Evolutionary conservation across 2,113 vertebrate genomes (phyloP), one percentile per base, ranked within the genome.

Genomic region (Sebastes fasciatus): DNA sequence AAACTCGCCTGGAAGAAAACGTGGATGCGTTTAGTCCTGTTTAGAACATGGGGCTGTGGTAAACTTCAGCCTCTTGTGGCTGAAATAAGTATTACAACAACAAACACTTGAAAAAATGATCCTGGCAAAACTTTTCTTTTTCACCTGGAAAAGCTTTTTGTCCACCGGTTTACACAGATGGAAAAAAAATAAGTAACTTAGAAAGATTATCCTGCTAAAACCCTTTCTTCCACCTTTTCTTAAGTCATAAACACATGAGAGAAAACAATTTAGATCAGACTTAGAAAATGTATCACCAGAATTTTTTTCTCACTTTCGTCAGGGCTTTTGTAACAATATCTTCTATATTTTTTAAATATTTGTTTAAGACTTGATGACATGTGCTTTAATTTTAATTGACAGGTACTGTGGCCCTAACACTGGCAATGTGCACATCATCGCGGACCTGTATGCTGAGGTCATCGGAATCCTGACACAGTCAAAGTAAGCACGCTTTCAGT

Each of bases 341-440:
- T 63, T 54, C n/a, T 8, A 45, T 9, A 17, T 2, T 34, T 34
- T 34, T 34, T 14, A 57, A 21, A 19, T 8, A 2, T 42, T 21
- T 73, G 21, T 74, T 49, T 23, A 55, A 80, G 21, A 57, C 21
- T 61, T 42, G 5, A 45, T 75, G 23, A 6, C 8, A 34, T 34
- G 17, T 65, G 9, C 45, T 68, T 84, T 58, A 4, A 68, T 68
- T 68, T 84, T 58, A 4, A 68, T 68, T 67, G 40, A 85, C 85
- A 99, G 98, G 93, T 99, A 98, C 96, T 98, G 97, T 92, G 98
- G 98, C 94, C 98, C 98, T 94, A 99, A 99, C 96, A 99, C 97
- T 95, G 97, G 97, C 91, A 99, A 99, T 73, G 98, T 99, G 90
- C 98, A 99, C 95, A 96, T 99, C 96, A 99, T 99, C 88, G 98